A percentile compares a stretch with the other conserved stretches of the same genome.
These are phyloP conservation scores for Halictus quadricinctus DNA, from an alignment of 2,888 invertebrate species.

Conservation along the genomic window DNA sequence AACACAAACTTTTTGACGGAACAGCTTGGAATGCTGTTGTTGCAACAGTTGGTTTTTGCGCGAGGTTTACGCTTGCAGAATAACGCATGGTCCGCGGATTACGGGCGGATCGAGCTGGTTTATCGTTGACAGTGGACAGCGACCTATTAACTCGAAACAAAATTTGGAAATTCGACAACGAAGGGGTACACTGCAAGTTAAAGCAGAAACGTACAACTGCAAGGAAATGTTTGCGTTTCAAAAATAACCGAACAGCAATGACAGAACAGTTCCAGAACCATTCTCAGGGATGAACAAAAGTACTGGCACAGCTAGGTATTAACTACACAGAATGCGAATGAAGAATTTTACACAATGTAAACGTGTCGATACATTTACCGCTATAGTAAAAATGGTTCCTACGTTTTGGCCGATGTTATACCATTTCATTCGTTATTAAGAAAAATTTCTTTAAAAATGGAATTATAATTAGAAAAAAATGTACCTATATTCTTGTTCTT, in stretches of 20 bases:
- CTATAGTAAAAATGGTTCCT: too few species aligned
- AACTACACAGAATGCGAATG: neutral
- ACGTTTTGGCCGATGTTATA: neutral
- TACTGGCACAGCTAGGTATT: neutral
- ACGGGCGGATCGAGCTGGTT: constrained; percentile 18
- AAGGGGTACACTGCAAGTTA: neutral
- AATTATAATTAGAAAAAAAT: neutral
- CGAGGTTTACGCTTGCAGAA: constrained; percentile 23
- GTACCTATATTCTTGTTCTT: neutral
- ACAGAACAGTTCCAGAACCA: neutral
- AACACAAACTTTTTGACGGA: constrained; percentile 15
- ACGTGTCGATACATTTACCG: too few species aligned
- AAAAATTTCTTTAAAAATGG: neutral
- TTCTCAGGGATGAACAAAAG: neutral
- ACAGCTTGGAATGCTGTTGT: constrained; percentile 9
- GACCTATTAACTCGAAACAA: constrained; percentile 26
- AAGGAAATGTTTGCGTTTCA: neutral
- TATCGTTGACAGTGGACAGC: constrained; percentile 26
- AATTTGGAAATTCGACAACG: neutral
- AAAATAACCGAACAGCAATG: neutral
- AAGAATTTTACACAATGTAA: too few species aligned
- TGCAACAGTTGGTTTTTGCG: constrained; percentile 35
- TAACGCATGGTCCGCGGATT: constrained; percentile 37
- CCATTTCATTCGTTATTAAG: neutral
- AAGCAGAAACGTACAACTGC: neutral